Base-by-base conservation (phyloP, 1,140 invertebrate species). In the Drosophila athabasca region DNA sequence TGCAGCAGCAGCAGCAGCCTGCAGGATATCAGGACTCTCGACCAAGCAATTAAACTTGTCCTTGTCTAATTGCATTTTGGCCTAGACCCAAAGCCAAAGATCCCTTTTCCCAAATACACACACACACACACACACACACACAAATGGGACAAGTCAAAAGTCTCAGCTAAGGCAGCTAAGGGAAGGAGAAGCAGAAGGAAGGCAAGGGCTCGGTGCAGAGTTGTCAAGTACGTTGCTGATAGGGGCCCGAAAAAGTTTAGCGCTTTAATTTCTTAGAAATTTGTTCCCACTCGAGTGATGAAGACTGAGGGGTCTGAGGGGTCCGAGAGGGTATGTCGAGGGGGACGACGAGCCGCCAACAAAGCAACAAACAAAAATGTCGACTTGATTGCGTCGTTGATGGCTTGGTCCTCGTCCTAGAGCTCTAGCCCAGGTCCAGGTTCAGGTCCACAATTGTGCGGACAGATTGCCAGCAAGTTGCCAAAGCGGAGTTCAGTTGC, bases 1-100 rank as follows among this genome's bases (percentile, higher is more conserved):
- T 84, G 76, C 75, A 84, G 44, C 29, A 26, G 76, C 70, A 31
- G 29, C 29, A 7, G 31, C 51, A 48, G 58, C 52, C 62, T 60
- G 49, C 62, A 66, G 59, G 62, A 50, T 26, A 41, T 39, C 45
- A 19, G 43, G 39, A 15, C 49, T 64, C 54, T 57, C 76, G 73
- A 67, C 65, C 68, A 76, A 87, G 88, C 88, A 90, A 90, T 90
- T 90, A 90, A 90, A 90, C 78, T 90, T 90, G 88, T 90, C 88
- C 74, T 70, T 79, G 75, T 78, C 76, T 90, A 90, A 90, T 90
- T 90, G 87, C 88, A 90, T 90, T 90, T 89, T 82, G 78, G 78
- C 46, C 60, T 64, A 68, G 44, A 31, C 43, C 54, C 43, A 54
- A 62, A 64, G 39, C 53, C 61, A 31, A 71, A 64, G 61, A 57